Evolutionary conservation across 1,140 invertebrate genomes (phyloP), one percentile per base, ranked within the genome.

Genomic region (Phortica variegata): DNA sequence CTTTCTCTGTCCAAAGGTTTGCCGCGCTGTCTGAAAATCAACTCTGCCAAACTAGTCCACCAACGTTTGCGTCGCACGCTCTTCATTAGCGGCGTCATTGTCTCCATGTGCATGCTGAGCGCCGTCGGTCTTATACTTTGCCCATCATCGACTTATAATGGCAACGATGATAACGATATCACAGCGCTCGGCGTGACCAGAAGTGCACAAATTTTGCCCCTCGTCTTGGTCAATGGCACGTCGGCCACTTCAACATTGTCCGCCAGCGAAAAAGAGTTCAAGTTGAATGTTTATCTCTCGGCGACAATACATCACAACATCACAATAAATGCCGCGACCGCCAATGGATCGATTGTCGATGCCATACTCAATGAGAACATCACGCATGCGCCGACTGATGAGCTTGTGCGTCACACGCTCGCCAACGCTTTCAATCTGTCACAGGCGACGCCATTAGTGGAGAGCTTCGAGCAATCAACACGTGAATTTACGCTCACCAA

Each of bases 31-130:
- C 73, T 93, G 1, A 84, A 86, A 39, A 79, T 80, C n/a, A 82
- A 87, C 13, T 91, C 90, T 0, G 85, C 84, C 0, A 83, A 83
- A 43, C 73, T 95, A 42, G 86, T 87, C 1, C 84, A 85, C 53
- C 84, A 87, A 43, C 81, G 87, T 8, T 78, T 81, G 34, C 79
- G 85, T 12, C 78, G 90, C 31, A 91, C 89, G 1, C 73, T 86
- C 13, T 88, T 91, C 66, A 90, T 92, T 48, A 90, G 89, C 61
- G 79, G 81, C n/a, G 83, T 91, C 8, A 86, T 93, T 46, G 82
- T 86, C 20, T 78, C 91, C 23, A 92, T 94, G 85, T 84, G 85
- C 6, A 61, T 82, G 46, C 79, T 83, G 4, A 84, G 82, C 76
- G 82, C 77, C 52, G 59, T 73, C 9, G 75, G 73, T 13, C 43